Conservation (phyloP, 2,113 vertebrate species). For the Nyctereutes procyonoides region DNA sequence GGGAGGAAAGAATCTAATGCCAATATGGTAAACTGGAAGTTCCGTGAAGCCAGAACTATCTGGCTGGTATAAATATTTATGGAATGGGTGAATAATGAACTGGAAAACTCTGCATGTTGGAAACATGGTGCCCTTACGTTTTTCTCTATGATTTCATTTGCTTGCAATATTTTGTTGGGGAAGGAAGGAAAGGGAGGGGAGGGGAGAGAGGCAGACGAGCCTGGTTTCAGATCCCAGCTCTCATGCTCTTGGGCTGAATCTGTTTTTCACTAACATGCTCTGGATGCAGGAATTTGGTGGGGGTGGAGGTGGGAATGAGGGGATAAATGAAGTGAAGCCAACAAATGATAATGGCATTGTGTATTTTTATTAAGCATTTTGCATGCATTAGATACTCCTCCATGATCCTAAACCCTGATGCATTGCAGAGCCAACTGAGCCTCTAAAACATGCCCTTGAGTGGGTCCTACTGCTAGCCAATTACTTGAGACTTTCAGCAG, state of each 20-base stretch:
- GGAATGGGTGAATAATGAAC: background rate
- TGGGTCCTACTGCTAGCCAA: accelerated
- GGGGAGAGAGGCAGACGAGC: background rate
- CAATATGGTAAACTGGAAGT: too few species aligned
- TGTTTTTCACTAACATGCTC: background rate
- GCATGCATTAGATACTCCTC: accelerated
- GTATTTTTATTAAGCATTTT: background rate
- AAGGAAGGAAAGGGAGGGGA: background rate
- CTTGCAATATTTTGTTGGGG: background rate
- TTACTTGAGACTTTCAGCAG: background rate
- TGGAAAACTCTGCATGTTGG: background rate
- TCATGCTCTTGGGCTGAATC: background rate
- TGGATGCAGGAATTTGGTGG: background rate
- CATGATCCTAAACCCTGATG: background rate
- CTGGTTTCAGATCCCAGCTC: background rate
- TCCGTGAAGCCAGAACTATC: background rate
- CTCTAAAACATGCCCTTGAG: background rate
- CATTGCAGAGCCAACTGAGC: too few species aligned
- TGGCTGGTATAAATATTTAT: background rate
- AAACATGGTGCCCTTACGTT: background rate
- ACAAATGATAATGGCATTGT: background rate
- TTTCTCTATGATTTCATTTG: background rate
- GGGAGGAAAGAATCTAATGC: background rate
- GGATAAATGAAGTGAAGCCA: background rate
- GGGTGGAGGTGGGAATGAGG: background rate